Evolutionary conservation across 2,888 invertebrate species (phyloP).

Genomic region (Sympetrum striolatum): DNA sequence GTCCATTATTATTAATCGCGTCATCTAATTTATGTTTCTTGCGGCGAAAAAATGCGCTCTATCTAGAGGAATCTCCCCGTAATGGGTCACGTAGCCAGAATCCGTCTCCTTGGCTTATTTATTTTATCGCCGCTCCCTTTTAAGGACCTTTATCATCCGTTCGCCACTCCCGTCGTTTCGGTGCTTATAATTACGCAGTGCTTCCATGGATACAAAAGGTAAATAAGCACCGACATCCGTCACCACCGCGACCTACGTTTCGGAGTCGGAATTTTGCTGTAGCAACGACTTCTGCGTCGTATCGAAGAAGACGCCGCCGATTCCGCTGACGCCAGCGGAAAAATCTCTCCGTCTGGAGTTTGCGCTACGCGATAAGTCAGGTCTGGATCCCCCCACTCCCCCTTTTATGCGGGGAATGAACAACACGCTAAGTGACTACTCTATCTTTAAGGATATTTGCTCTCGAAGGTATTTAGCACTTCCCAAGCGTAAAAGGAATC

Average conservation of each 20-base stretch:
- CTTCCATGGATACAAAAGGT: background rate
- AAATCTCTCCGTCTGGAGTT: conserved; percentile 5
- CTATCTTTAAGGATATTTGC: background rate
- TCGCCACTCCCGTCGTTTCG: background rate
- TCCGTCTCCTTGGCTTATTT: background rate
- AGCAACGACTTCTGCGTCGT: background rate
- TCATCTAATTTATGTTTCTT: conserved; percentile 25
- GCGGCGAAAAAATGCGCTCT: background rate
- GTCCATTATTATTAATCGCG: conserved; percentile 30
- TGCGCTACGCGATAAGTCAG: background rate
- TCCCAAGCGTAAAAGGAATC: background rate
- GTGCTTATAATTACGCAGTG: background rate
- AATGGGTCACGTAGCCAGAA: conserved; percentile 7
- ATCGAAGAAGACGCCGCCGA: background rate
- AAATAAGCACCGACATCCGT: background rate
- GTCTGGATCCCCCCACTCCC: background rate
- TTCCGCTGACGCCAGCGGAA: background rate
- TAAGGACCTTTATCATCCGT: background rate
- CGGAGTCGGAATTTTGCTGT: background rate
- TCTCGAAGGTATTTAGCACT: background rate
- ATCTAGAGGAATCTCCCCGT: background rate
- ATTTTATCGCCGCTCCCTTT: background rate
- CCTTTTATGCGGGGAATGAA: background rate
- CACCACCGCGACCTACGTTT: background rate
- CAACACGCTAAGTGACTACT: background rate